Evolutionary conservation across 2,888 invertebrate genomes (phyloP).

Genomic region (Tupiocoris notatus): DNA sequence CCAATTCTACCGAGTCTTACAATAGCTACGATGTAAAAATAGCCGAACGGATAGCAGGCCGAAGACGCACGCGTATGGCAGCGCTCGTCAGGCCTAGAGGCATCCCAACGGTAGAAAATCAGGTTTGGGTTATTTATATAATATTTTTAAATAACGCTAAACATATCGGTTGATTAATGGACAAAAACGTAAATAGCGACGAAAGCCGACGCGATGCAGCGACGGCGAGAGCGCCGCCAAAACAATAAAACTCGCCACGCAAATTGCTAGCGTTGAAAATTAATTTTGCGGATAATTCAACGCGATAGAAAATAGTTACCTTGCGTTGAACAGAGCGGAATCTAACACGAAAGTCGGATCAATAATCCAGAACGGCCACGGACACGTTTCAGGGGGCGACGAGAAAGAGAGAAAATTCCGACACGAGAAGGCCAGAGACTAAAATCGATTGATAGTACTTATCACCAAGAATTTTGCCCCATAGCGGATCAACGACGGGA

Average conservation of each 20-base stretch:
- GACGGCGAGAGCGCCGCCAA: too few relatives aligned
- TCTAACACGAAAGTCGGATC: constrained; percentile 6
- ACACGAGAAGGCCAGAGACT: background rate
- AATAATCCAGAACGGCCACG: constrained; percentile 15
- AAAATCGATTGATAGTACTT: too few relatives aligned
- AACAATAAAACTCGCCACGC: too few relatives aligned
- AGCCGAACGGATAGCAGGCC: background rate
- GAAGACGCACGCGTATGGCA: constrained; percentile 17
- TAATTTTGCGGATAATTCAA: too few relatives aligned
- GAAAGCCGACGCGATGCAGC: too few relatives aligned
- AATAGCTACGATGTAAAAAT: constrained; percentile 30
- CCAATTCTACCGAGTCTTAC: constrained; percentile 1
- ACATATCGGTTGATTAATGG: too few relatives aligned
- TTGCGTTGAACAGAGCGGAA: background rate
- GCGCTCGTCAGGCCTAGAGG: background rate
- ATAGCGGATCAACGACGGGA: too few relatives aligned
- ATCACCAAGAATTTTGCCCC: too few relatives aligned
- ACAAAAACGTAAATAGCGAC: background rate
- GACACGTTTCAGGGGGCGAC: constrained; percentile 31
- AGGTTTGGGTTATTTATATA: too few relatives aligned
- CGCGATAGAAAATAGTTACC: background rate
- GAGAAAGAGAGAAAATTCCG: constrained; percentile 19
- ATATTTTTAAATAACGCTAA: too few relatives aligned
- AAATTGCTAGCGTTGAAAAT: too few relatives aligned
- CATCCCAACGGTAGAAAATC: background rate